Evolutionary conservation across 2,113 vertebrate genomes (phyloP).

Genomic region (Chaetura pelagica): DNA sequence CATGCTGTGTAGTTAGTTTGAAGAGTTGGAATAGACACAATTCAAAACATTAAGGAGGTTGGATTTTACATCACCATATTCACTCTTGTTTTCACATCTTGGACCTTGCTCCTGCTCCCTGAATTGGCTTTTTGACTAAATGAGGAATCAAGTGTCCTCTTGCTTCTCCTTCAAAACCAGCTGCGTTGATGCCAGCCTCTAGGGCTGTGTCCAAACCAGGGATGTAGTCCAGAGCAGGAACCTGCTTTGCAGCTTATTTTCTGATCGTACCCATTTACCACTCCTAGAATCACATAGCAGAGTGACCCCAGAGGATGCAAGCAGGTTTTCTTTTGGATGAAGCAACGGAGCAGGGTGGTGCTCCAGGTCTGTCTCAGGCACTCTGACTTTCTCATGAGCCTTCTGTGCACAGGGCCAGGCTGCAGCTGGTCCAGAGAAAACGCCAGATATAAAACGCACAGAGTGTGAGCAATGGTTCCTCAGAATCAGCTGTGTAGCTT

Average conservation of each 20-base stretch:
- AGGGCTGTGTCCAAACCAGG: neutral
- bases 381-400: neutral
- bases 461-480: neutral
- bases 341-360: neutral
- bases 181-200: neutral
- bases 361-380: neutral
- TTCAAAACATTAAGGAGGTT: neutral
- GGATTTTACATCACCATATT: neutral
- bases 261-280: neutral
- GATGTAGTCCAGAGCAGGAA: neutral
- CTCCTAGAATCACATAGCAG: neutral
- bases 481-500: neutral
- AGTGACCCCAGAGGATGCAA: fast-evolving
- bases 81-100: neutral
- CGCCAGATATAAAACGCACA: neutral
- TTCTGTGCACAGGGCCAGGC: neutral
- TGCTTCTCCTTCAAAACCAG: neutral
- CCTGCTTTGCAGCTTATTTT: neutral
- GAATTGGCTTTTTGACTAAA: neutral
- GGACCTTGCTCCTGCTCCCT: neutral
- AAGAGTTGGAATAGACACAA: neutral
- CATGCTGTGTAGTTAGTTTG: neutral
- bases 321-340: neutral
- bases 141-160: neutral
- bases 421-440: neutral